phyloP scores from a whole-genome alignment of 2,113 vertebrate genomes.

The Scomber colias region DNA sequence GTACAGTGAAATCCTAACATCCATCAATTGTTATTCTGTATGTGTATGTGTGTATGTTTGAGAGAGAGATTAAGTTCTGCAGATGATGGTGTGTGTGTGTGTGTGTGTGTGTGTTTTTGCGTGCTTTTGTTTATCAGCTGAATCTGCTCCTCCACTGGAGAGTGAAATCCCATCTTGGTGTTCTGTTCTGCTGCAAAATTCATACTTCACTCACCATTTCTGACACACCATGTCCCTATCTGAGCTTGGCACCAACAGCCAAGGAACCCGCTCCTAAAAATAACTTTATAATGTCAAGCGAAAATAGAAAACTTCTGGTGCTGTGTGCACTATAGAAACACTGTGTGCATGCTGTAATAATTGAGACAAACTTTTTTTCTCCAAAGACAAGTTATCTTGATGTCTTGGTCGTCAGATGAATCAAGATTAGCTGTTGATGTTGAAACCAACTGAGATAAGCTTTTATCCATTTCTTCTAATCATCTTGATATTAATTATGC shows the following conservation, averaged over 20 bases:
- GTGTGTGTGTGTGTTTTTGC: too few species aligned
- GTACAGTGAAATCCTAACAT: conserved; percentile 10
- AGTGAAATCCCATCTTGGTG: conserved; percentile 57
- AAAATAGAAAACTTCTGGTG: conserved; percentile 33
- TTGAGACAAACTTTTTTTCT: neutral
- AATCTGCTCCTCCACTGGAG: conserved; percentile 19
- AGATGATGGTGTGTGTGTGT: too few species aligned
- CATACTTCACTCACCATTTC: conserved; percentile 29
- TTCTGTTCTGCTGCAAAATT: too few species aligned
- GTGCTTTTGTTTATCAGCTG: neutral
- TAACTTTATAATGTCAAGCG: conserved; percentile 30
- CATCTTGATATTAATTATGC: neutral
- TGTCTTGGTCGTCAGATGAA: too few species aligned
- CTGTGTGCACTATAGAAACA: neutral
- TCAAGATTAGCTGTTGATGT: too few species aligned
- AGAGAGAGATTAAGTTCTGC: conserved; percentile 32
- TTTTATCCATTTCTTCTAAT: too few species aligned
- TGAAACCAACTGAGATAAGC: too few species aligned
- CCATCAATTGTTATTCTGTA: conserved; percentile 34
- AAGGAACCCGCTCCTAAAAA: conserved; percentile 54
- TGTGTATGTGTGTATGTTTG: neutral
- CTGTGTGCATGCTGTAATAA: neutral
- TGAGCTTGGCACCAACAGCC: conserved; percentile 22
- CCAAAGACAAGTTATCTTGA: too few species aligned
- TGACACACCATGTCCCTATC: conserved; percentile 39